Evolutionary conservation across 1,140 invertebrate genomes (phyloP).

Genomic region (Aphelinus certus): DNA sequence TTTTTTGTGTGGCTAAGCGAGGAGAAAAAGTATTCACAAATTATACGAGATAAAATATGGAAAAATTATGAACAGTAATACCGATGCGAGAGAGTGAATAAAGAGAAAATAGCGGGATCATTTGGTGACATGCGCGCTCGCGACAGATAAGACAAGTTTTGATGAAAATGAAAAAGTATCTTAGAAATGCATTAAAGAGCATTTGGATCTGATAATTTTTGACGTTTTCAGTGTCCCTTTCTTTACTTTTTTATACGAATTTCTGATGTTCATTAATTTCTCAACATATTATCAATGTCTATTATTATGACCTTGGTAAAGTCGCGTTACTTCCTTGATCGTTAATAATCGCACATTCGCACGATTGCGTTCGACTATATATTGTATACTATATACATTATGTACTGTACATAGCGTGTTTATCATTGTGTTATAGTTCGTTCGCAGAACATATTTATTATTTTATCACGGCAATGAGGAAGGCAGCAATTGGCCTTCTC

Average conservation of each 20-base stretch:
- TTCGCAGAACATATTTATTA: slow-evolving; percentile 56
- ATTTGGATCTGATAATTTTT: slow-evolving; percentile 34
- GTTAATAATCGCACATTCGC: slow-evolving; percentile 39
- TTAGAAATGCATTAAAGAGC: slow-evolving; percentile 25
- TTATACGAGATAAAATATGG: slow-evolving; percentile 20
- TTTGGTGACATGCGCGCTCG: neutral
- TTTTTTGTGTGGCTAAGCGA: slow-evolving; percentile 20
- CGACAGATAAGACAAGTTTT: too few relatives aligned
- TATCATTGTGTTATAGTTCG: slow-evolving; percentile 57
- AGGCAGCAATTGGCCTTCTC: slow-evolving; percentile 18
- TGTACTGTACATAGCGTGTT: slow-evolving; percentile 48
- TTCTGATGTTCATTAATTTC: slow-evolving; percentile 17
- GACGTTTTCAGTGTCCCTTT: slow-evolving; percentile 32
- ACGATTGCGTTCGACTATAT: slow-evolving; percentile 39
- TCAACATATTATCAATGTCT: slow-evolving; percentile 30
- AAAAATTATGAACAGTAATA: slow-evolving; percentile 15
- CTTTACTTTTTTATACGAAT: slow-evolving; percentile 34
- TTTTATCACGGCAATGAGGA: slow-evolving; percentile 45
- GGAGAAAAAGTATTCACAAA: slow-evolving; percentile 23
- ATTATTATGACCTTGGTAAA: slow-evolving; percentile 28
- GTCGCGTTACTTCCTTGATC: slow-evolving; percentile 42
- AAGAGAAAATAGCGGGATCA: slow-evolving; percentile 8
- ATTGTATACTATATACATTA: slow-evolving; percentile 42
- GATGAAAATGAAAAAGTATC: neutral
- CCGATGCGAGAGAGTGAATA: slow-evolving; percentile 10